These are phyloP conservation scores for Incurvaria masculella DNA, from an alignment of 2,888 invertebrate species.

Conservation along the genomic window DNA sequence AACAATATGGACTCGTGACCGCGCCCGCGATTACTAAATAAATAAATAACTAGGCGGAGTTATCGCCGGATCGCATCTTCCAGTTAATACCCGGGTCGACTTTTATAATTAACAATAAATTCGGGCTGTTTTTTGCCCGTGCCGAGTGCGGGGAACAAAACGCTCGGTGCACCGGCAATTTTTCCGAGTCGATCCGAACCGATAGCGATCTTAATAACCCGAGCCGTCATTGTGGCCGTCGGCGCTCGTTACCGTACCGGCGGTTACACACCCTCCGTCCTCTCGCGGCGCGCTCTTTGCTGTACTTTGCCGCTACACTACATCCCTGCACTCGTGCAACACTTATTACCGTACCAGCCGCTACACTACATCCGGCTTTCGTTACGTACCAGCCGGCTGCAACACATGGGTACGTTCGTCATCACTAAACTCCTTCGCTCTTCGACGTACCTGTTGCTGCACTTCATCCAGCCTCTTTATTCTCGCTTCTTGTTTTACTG, in stretches of 20 bases:
- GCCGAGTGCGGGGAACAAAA: constrained; percentile 20
- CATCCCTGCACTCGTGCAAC: too few species aligned
- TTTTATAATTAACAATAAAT: constrained; percentile 59
- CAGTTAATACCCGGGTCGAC: constrained; percentile 49
- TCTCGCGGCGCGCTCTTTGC: too few species aligned
- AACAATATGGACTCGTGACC: constrained; percentile 55
- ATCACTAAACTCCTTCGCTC: too few species aligned
- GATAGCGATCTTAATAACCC: constrained; percentile 49
- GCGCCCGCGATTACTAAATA: constrained; percentile 51
- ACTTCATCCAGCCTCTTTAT: too few species aligned
- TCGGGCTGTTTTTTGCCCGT: constrained; percentile 47
- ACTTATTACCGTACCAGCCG: too few species aligned
- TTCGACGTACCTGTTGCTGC: too few species aligned
- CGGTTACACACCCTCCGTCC: neutral
- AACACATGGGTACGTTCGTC: too few species aligned
- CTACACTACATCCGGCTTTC: too few species aligned
- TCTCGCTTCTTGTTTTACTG: too few species aligned
- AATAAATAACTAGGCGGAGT: constrained; percentile 51
- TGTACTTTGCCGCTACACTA: too few species aligned
- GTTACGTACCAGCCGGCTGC: too few species aligned
- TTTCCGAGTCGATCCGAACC: constrained; percentile 30
- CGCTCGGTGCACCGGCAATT: constrained; percentile 34
- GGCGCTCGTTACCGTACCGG: neutral
- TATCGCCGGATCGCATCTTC: constrained; percentile 47
- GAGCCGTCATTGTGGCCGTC: constrained; percentile 12